phyloP scores from a whole-genome alignment of 2,888 invertebrate species.

The Trisateles emortualis region DNA sequence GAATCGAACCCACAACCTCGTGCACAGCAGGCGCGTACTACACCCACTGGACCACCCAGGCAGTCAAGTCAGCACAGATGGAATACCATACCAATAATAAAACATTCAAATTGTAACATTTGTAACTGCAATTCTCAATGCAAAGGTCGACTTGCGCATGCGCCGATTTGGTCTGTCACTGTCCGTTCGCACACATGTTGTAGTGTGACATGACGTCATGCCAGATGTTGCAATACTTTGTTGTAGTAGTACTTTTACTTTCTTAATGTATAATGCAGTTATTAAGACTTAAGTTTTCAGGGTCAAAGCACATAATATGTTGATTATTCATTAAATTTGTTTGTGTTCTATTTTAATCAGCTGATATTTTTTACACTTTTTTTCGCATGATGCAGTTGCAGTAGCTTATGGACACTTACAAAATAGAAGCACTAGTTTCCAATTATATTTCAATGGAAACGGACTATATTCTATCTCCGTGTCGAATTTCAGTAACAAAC shows the following conservation, averaged over 20 bases:
- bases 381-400: too few relatives aligned
- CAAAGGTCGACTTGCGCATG: not conserved
- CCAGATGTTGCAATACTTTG: constrained; percentile 7
- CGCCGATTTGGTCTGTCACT: not conserved
- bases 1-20: too few relatives aligned
- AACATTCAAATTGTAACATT: not conserved
- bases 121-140: not conserved
- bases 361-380: not conserved
- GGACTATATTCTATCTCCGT: too few relatives aligned
- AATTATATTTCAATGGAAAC: too few relatives aligned
- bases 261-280: constrained; percentile 4
- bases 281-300: constrained; percentile 3
- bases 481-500: too few relatives aligned
- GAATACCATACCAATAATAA: not conserved
- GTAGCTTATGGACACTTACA: too few relatives aligned
- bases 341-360: not conserved
- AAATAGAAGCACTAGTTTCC: too few relatives aligned
- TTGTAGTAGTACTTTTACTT: constrained; percentile 5
- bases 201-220: not conserved
- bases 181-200: not conserved
- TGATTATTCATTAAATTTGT: not conserved
- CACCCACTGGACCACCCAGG: too few relatives aligned
- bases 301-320: constrained; percentile 2
- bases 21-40: too few relatives aligned
- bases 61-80: too few relatives aligned